Evolutionary conservation across 2,797 vertebrate species (phyloP).

Genomic region (Leptoclinus maculatus): DNA sequence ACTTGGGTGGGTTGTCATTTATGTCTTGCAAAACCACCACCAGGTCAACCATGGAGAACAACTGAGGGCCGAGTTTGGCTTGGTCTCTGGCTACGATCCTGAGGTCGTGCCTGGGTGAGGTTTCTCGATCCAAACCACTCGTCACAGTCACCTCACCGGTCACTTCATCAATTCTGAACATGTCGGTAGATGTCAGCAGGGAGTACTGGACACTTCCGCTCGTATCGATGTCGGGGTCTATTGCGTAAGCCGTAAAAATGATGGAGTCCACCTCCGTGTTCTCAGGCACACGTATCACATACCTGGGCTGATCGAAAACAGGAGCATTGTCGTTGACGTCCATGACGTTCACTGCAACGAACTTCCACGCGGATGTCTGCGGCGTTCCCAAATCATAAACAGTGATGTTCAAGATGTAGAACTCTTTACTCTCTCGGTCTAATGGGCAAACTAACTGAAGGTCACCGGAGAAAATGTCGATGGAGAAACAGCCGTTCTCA

Average conservation of each 20-base stretch:
- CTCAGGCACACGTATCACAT: constrained; percentile 88
- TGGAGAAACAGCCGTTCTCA: constrained; percentile 92
- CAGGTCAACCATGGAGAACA: constrained; percentile 87
- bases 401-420: constrained; percentile 95
- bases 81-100: constrained; percentile 92
- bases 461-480: constrained; percentile 90
- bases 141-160: constrained; percentile 90
- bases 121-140: constrained; percentile 89
- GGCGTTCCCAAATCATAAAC: constrained; percentile 92
- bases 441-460: constrained; percentile 88
- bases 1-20: constrained; percentile 95
- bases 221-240: constrained; percentile 87
- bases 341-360: constrained; percentile 90
- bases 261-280: constrained; percentile 85
- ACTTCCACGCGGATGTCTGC: constrained; percentile 92
- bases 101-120: constrained; percentile 85
- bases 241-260: constrained; percentile 86
- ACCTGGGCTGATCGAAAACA: constrained; percentile 88
- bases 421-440: constrained; percentile 91
- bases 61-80: constrained; percentile 82
- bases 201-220: constrained; percentile 88
- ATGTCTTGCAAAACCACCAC: constrained; percentile 89
- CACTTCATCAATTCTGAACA: constrained; percentile 88
- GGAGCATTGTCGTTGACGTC: constrained; percentile 95
- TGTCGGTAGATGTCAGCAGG: constrained; percentile 87